These are phyloP conservation scores for Eulacestoma nigropectus DNA, from an alignment of 2,113 vertebrate species.

Conservation along the genomic window DNA sequence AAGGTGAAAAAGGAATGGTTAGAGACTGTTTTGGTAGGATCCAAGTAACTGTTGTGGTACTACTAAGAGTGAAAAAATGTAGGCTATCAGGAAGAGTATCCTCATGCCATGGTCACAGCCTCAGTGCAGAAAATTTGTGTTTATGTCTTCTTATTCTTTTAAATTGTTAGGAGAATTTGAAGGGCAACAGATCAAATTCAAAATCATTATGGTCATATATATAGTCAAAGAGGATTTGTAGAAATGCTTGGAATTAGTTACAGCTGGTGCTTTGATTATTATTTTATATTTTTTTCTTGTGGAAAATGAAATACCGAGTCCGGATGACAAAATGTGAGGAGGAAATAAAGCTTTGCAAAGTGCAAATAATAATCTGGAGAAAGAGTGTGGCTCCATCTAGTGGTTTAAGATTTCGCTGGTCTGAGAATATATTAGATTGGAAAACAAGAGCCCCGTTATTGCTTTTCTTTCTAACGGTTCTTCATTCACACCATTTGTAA, in stretches of 20 bases:
- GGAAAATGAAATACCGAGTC: not conserved
- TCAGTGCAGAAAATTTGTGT: not conserved
- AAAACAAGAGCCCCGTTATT: not conserved
- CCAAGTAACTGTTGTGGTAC: not conserved
- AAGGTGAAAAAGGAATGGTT: not conserved
- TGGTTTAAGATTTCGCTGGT: not conserved
- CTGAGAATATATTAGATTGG: not conserved
- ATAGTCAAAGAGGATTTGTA: not conserved
- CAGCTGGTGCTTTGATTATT: not conserved
- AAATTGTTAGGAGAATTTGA: not conserved
- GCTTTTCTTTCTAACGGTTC: not conserved
- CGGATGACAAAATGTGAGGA: not conserved
- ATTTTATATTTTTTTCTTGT: not conserved
- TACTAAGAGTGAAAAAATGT: not conserved
- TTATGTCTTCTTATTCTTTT: not conserved
- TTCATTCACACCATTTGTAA: not conserved
- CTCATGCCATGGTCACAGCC: not conserved
- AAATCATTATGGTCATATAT: not conserved
- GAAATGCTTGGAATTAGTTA: not conserved
- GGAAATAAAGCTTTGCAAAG: not conserved
- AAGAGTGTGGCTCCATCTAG: constrained; percentile 64
- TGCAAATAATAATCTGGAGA: not conserved
- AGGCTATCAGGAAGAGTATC: not conserved
- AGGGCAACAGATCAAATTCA: not conserved
- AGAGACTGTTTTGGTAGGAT: not conserved